These are phyloP conservation scores for Podarcis raffonei DNA, from an alignment of 2,113 vertebrate species.

Conservation along the genomic window DNA sequence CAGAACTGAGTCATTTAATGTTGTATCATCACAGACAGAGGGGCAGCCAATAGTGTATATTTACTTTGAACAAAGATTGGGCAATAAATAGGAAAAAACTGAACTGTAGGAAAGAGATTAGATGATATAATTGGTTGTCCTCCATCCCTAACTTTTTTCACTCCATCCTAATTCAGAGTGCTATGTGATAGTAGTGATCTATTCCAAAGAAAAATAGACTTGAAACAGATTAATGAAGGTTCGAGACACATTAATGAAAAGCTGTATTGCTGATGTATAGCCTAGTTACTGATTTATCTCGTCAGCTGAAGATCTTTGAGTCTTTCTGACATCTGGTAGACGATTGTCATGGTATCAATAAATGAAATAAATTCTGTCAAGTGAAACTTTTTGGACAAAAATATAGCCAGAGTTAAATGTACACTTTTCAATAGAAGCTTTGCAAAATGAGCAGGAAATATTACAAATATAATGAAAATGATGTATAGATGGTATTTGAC, in stretches of 20 bases:
- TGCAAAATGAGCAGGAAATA: neutral
- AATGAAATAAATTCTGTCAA: neutral
- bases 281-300: neutral
- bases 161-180: neutral
- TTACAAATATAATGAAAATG: neutral
- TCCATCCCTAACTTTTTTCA: neutral
- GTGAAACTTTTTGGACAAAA: neutral
- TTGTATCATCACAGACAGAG: neutral
- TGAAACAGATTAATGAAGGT: neutral
- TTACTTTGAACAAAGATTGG: neutral
- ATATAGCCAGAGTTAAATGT: neutral
- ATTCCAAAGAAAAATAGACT: conserved; percentile 24
- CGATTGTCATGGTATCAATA: neutral
- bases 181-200: neutral
- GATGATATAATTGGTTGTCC: neutral
- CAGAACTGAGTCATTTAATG: neutral
- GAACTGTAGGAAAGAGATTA: conserved; percentile 5
- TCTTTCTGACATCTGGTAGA: neutral
- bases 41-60: neutral
- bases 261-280: neutral
- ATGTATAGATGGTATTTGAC: no score
- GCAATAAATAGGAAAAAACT: neutral
- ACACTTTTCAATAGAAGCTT: neutral
- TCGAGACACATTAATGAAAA: conserved; percentile 18
- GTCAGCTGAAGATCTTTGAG: neutral